Evolutionary conservation across 2,797 vertebrate species (phyloP).

Genomic region (Paedocypris micromegethes): DNA sequence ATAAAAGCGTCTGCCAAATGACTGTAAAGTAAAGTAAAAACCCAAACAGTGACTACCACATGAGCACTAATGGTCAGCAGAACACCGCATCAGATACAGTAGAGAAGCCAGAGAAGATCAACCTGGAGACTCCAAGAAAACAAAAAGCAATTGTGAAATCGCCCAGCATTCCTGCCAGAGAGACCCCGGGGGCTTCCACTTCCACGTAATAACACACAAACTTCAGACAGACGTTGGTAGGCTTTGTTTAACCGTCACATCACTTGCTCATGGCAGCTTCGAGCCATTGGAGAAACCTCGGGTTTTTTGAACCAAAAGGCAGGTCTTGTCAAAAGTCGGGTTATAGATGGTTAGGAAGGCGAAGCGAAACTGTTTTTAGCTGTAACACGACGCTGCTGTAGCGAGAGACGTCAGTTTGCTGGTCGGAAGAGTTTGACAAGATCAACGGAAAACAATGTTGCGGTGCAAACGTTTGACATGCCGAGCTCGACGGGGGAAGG

Average conservation of each 20-base stretch:
- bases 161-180: background rate
- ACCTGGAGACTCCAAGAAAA: conserved; percentile 4
- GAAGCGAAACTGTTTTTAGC: conserved; percentile 1
- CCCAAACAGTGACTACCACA: background rate
- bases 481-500: too few relatives aligned
- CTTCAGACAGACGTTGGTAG: conserved; percentile 5
- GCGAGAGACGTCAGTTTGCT: background rate
- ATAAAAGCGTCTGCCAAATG: too few relatives aligned
- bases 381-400: background rate
- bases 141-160: conserved; percentile 5
- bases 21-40: too few relatives aligned
- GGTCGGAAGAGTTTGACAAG: too few relatives aligned
- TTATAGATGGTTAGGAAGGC: conserved; percentile 28
- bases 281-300: conserved; percentile 3
- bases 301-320: conserved; percentile 2
- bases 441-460: too few relatives aligned
- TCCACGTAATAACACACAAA: conserved; percentile 14
- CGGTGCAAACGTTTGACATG: too few relatives aligned
- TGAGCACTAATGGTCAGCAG: conserved; percentile 29
- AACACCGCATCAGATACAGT: background rate
- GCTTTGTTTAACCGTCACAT: background rate
- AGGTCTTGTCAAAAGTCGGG: conserved; percentile 14
- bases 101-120: conserved; percentile 4
- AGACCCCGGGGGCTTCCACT: conserved; percentile 3
- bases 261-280: conserved; percentile 16